phyloP scores from a whole-genome alignment of 2,797 vertebrate genomes.

The Parauchenoglanis punctatus region DNA sequence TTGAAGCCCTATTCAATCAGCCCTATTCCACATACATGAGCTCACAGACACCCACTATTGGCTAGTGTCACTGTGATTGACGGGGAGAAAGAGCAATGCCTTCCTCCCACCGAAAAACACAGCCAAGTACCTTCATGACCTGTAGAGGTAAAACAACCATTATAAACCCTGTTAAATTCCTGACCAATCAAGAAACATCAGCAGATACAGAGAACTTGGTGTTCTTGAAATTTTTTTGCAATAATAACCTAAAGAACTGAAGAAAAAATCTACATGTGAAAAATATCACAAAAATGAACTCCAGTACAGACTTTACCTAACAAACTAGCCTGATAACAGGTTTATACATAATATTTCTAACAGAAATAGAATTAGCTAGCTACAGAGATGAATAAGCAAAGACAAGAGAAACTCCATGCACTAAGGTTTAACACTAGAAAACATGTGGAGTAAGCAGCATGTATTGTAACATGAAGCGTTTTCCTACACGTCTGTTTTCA shows the following conservation, averaged over 20 bases:
- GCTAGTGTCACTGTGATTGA: neutral
- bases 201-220: neutral
- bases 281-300: neutral
- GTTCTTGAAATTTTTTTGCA: neutral
- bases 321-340: neutral
- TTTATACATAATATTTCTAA: neutral
- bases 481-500: conserved; percentile 58
- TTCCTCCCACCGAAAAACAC: neutral
- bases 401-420: conserved; percentile 40
- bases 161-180: neutral
- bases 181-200: neutral
- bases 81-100: neutral
- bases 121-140: neutral
- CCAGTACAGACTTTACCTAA: neutral
- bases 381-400: conserved; percentile 30
- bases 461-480: conserved; percentile 19
- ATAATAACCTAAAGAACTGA: neutral
- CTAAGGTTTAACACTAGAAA: conserved; percentile 39
- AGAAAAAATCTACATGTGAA: neutral
- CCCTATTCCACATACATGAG: neutral
- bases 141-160: neutral
- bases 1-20: neutral
- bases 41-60: neutral
- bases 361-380: conserved; percentile 6
- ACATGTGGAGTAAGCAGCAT: conserved; percentile 54